Percentiles rank a stretch among this genome's conserved stretches.
These are phyloP conservation scores for Sebastes vulpes DNA, from an alignment of 2,797 vertebrate species.

Conservation along the genomic window DNA sequence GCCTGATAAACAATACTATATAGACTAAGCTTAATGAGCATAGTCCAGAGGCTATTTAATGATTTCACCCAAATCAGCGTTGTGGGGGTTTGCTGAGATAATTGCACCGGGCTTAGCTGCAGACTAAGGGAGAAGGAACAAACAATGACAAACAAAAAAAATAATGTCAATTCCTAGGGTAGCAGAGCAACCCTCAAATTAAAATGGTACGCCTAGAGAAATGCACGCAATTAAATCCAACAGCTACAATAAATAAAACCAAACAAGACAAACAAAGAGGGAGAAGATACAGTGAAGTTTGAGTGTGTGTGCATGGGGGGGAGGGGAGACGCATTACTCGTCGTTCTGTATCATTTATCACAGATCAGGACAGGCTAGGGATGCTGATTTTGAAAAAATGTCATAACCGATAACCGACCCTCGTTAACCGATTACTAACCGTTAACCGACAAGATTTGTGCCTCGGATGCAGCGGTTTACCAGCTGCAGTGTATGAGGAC, in stretches of 20 bases:
- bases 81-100: slow-evolving; percentile 71
- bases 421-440: too few relatives aligned
- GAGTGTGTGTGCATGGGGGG: not conserved
- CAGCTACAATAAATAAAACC: slow-evolving; percentile 64
- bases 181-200: slow-evolving; percentile 55
- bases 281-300: slow-evolving; percentile 20
- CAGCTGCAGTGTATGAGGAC: too few relatives aligned
- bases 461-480: too few relatives aligned
- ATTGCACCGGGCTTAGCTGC: slow-evolving; percentile 73
- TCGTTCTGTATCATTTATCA: slow-evolving; percentile 50
- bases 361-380: not conserved
- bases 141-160: slow-evolving; percentile 59
- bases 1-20: slow-evolving; percentile 70
- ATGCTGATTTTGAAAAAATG: too few relatives aligned
- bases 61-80: slow-evolving; percentile 76
- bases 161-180: slow-evolving; percentile 46
- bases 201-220: slow-evolving; percentile 68
- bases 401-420: too few relatives aligned
- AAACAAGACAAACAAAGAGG: slow-evolving; percentile 57
- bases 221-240: slow-evolving; percentile 69
- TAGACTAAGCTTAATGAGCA: slow-evolving; percentile 78
- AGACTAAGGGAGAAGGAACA: slow-evolving; percentile 53
- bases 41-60: slow-evolving; percentile 76
- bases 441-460: too few relatives aligned
- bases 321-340: slow-evolving; percentile 15